Evolutionary conservation across 2,113 vertebrate genomes (phyloP).

Genomic region (Grantiella picta): DNA sequence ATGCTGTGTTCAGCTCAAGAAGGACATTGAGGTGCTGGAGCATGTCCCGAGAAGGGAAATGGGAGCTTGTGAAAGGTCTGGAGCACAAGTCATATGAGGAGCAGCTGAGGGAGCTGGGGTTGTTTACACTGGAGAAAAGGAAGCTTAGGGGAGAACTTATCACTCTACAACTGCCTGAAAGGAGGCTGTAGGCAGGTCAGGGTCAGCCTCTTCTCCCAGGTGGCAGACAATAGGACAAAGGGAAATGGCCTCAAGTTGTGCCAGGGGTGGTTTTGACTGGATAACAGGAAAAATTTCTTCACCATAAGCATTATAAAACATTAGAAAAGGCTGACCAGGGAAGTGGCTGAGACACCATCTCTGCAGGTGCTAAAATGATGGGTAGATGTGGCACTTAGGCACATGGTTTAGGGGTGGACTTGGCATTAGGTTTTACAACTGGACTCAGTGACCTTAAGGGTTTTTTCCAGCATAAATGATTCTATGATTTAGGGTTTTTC

Average conservation of each 20-base stretch:
- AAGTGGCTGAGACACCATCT: neutral
- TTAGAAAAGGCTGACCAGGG: neutral
- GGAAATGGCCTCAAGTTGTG: neutral
- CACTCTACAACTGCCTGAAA: neutral
- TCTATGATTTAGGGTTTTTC: neutral
- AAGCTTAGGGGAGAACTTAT: neutral
- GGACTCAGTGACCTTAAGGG: neutral
- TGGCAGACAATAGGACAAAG: rapidly evolving
- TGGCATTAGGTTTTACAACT: rapidly evolving
- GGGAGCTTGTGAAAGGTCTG: neutral
- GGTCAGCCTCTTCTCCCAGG: rapidly evolving
- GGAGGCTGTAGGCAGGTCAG: rapidly evolving
- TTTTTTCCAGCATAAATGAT: neutral
- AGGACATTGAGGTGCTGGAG: neutral
- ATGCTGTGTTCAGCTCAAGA: neutral
- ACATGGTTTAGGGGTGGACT: neutral
- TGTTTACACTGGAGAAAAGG: neutral
- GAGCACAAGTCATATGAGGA: neutral
- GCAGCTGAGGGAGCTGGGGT: neutral
- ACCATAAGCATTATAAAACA: rapidly evolving
- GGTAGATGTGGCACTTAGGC: neutral
- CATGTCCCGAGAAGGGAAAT: rapidly evolving
- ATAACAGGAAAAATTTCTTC: neutral
- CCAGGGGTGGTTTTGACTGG: neutral
- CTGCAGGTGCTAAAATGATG: rapidly evolving